phyloP scores from a whole-genome alignment of 1,140 invertebrate species.

The Asbolus verrucosus region DNA sequence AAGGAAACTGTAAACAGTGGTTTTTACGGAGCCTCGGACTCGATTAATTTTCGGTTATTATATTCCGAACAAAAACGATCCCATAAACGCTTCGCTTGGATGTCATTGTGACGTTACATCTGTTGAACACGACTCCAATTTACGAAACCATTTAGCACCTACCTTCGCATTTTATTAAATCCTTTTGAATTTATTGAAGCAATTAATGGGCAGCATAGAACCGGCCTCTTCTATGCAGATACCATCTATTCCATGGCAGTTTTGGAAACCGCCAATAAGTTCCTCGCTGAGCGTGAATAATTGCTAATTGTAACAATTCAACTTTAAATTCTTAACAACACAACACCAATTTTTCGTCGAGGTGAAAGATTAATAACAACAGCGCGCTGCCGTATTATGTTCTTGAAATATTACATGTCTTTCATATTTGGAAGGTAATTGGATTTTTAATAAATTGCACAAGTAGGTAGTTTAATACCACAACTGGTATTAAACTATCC shows the following conservation, averaged over 20 bases:
- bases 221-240: too few species aligned
- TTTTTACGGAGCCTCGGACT: too few species aligned
- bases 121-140: too few species aligned
- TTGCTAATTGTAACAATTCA: constrained; percentile 36
- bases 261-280: constrained; percentile 32
- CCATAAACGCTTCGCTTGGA: too few species aligned
- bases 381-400: constrained; percentile 2
- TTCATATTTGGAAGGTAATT: constrained; percentile 34
- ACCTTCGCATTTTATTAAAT: neutral
- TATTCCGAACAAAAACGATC: too few species aligned
- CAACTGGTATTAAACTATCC: too few species aligned
- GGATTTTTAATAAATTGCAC: constrained; percentile 38
- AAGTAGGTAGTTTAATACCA: too few species aligned
- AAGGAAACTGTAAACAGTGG: too few species aligned
- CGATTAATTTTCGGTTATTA: too few species aligned
- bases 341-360: constrained; percentile 5
- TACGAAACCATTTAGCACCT: constrained; percentile 5
- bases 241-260: too few species aligned
- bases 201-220: constrained; percentile 25
- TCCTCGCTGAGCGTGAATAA: constrained; percentile 25
- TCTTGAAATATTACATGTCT: constrained; percentile 28
- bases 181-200: constrained; percentile 29
- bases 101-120: too few species aligned
- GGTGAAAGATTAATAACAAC: constrained; percentile 29
- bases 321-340: constrained; percentile 19